Conservation (phyloP, 2,888 invertebrate species). For the Eretmocerus hayati region DNA sequence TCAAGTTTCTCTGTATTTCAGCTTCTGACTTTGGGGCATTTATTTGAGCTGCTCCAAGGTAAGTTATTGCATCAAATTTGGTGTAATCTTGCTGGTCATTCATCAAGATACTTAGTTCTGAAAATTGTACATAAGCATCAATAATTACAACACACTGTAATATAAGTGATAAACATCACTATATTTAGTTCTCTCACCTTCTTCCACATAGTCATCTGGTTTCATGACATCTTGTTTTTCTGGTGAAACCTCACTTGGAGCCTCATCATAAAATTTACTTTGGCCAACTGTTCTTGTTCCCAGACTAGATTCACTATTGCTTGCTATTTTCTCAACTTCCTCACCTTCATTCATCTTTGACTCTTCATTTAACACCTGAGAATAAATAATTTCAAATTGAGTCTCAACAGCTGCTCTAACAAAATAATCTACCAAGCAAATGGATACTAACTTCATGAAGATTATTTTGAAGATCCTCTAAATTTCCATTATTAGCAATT, state of each 20-base stretch:
- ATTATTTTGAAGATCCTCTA: constrained; percentile 57
- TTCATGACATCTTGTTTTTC: constrained; percentile 79
- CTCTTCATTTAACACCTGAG: constrained; percentile 42
- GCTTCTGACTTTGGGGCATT: constrained; percentile 86
- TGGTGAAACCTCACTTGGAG: constrained; percentile 40
- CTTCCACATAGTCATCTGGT: constrained; percentile 68
- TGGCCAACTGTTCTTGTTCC: constrained; percentile 49
- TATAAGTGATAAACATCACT: no score
- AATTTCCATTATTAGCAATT: constrained; percentile 59
- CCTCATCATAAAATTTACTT: constrained; percentile 50
- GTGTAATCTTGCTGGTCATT: constrained; percentile 85
- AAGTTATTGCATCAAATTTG: constrained; percentile 87
- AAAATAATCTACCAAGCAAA: not conserved
- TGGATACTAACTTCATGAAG: constrained; percentile 51
- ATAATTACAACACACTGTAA: not conserved
- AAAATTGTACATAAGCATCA: not conserved
- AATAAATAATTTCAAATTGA: not conserved
- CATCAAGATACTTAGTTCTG: constrained; percentile 49
- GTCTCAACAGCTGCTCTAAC: no score
- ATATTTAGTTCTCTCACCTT: no score
- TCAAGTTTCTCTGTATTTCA: constrained; percentile 91
- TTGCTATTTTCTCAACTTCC: constrained; percentile 34
- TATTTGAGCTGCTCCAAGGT: constrained; percentile 85
- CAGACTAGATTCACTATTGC: constrained; percentile 26
- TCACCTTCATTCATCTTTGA: constrained; percentile 39